Evolutionary conservation across 2,113 vertebrate species (phyloP).

Genomic region (Phocoena sinus): DNA sequence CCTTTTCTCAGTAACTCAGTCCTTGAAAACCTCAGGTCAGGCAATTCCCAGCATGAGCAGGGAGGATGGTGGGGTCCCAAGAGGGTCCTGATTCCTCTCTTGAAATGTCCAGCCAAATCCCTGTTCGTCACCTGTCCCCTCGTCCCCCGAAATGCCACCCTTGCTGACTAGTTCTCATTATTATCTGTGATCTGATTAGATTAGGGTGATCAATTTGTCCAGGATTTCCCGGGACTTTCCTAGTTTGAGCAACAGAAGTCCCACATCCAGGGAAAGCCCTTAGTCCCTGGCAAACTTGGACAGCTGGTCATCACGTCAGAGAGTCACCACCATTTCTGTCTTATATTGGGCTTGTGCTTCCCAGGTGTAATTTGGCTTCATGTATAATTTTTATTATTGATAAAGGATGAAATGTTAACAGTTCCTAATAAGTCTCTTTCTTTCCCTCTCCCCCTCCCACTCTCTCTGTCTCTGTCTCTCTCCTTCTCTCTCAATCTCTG

Average conservation of each 20-base stretch:
- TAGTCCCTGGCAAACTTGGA: background rate
- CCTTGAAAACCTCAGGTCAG: background rate
- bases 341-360: background rate
- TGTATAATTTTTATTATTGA: background rate
- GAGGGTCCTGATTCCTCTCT: background rate
- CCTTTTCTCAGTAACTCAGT: background rate
- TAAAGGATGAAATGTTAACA: background rate
- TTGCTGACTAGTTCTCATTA: background rate
- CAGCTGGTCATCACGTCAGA: background rate
- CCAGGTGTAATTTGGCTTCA: background rate
- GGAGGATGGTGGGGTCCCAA: accelerated
- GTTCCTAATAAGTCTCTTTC: background rate
- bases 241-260: background rate
- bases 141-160: accelerated
- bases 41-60: background rate
- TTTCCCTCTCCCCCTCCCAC: no score
- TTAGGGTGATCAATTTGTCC: accelerated
- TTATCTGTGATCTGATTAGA: background rate
- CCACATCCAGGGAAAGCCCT: no score
- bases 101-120: background rate
- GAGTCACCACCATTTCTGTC: background rate
- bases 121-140: background rate
- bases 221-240: background rate
- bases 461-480: background rate
- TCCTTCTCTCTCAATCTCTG: accelerated